Conservation (phyloP, 2,888 invertebrate species). For the Eristalis arbustorum region DNA sequence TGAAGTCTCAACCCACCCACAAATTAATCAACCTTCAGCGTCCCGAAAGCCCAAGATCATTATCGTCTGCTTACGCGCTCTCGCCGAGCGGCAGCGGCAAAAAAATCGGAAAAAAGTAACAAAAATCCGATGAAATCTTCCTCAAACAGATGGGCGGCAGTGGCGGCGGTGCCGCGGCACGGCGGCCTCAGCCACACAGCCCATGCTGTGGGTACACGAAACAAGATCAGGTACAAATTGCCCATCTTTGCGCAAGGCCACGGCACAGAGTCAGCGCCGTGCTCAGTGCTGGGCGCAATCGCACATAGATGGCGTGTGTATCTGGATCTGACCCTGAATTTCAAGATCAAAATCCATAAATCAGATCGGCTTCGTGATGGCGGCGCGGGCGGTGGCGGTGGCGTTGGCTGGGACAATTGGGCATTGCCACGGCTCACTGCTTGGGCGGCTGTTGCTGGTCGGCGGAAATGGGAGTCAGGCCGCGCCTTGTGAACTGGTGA, state of each 20-base stretch:
- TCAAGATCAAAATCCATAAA: constrained; percentile 55
- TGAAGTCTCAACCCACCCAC: constrained; percentile 50
- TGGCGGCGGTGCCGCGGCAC: neutral
- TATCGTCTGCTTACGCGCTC: constrained; percentile 12
- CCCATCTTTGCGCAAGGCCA: constrained; percentile 57
- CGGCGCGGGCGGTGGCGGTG: neutral
- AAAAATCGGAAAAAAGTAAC: neutral
- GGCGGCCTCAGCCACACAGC: neutral
- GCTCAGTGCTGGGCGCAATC: constrained; percentile 24
- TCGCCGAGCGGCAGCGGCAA: neutral
- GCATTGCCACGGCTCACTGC: neutral
- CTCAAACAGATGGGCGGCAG: constrained; percentile 12
- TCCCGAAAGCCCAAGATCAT: constrained; percentile 46
- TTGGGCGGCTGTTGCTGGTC: neutral
- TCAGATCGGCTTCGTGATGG: constrained; percentile 1
- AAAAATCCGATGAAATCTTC: constrained; percentile 41
- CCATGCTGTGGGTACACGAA: constrained; percentile 40
- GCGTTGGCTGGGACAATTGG: neutral
- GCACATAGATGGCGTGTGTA: constrained; percentile 55
- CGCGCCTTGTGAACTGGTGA: constrained; percentile 12
- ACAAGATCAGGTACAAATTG: constrained; percentile 60
- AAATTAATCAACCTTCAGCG: constrained; percentile 57
- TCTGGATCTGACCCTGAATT: constrained; percentile 52
- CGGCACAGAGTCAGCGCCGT: neutral
- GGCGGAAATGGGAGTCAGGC: constrained; percentile 1